Conservation (phyloP, 1,140 invertebrate genomes). For the Atta cephalotes region DNA sequence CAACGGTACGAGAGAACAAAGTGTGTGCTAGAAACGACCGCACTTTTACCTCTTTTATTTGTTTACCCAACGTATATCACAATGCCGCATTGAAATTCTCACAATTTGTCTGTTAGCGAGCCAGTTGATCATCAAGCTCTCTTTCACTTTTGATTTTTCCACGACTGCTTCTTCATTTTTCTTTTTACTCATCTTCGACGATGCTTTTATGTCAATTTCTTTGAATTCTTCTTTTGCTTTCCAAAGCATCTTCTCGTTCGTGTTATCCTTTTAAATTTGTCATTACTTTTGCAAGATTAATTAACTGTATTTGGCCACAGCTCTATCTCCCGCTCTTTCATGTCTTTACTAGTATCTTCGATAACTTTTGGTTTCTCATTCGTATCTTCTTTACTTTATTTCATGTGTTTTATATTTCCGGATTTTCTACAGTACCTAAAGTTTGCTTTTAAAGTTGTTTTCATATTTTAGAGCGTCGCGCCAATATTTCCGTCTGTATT, state of each 20-base stretch:
- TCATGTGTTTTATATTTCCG: background rate
- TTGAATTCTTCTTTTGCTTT: background rate
- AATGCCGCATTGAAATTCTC: conserved; percentile 75
- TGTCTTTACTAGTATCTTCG: background rate
- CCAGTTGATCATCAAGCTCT: conserved; percentile 60
- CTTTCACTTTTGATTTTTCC: conserved; percentile 21
- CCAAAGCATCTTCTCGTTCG: background rate
- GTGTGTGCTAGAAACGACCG: conserved; percentile 24
- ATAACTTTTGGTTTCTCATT: conserved; percentile 13
- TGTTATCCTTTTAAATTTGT: conserved; percentile 21
- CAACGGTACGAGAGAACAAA: conserved; percentile 1
- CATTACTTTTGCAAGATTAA: conserved; percentile 10
- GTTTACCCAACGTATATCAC: conserved; percentile 56
- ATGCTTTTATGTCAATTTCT: background rate
- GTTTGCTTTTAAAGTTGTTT: conserved; percentile 36
- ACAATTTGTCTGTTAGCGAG: conserved; percentile 72
- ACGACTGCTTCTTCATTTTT: background rate
- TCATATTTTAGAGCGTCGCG: conserved; percentile 46
- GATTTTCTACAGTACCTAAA: conserved; percentile 3
- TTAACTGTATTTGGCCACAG: too few species aligned
- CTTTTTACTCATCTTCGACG: background rate
- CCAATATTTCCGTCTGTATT: conserved; percentile 38
- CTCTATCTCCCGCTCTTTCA: conserved; percentile 2
- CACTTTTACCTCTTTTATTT: conserved; percentile 70
- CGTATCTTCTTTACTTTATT: conserved; percentile 43